Evolutionary conservation across 1,140 invertebrate species (phyloP), one percentile per base, ranked within the genome.

Genomic region (Mycetomoellerius zeteki): DNA sequence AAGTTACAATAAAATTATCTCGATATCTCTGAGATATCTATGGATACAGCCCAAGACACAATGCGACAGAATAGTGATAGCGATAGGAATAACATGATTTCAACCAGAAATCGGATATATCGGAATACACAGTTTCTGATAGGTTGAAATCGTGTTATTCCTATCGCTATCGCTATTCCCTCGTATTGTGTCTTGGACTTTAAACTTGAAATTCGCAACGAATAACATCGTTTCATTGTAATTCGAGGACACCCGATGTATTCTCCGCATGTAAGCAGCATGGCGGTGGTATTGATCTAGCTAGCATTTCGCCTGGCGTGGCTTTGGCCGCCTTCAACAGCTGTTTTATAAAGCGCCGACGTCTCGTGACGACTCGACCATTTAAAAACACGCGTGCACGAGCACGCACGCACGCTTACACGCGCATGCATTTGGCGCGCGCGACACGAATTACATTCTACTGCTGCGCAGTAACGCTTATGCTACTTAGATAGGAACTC

Each of bases 301-400:
- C 76, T 65, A 65, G 77, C 64, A 72, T 87, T 89, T 89, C 62
- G 77, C 43, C 67, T 69, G 52, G 69, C 86, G 77, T 73, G 91
- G 90, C 91, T 92, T 92, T 89, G 90, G 78, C 77, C 76, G 72
- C 77, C 54, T 89, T 73, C 86, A 91, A 92, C 91, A 92, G 90
- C 91, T 92, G 91, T 92, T 92, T 91, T 89, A 87, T 64, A 91
- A 87, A 90, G 90, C 78, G 82, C 76, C 88, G 85, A 87, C 78
- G 72, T 16, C 58, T 65, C 27, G 60, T 89, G 75, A 86, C 81
- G 54, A 58, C 77, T 58, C 43, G 85, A 84, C 14, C 85, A 91
- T 92, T 92, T 90, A 91, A 91, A 92, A 87, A 90, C 71, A 90
- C 85, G 86, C 80, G 73, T 86, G 52, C 50, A 47, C 50, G 12